Evolutionary conservation across 2,888 invertebrate genomes (phyloP), one percentile per base, ranked within the genome.

Genomic region (Euphydryas editha): DNA sequence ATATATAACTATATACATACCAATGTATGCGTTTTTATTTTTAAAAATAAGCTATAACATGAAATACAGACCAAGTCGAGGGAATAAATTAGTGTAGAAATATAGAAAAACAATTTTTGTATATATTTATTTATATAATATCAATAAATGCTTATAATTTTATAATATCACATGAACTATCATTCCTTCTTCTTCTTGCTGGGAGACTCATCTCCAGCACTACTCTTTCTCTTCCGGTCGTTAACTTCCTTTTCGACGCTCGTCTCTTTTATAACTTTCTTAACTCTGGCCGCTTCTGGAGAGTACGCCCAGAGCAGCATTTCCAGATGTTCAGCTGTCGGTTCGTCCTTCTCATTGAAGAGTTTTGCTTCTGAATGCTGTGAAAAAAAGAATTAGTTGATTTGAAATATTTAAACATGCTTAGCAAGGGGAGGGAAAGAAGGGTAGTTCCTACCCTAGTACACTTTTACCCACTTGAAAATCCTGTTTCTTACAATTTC

Each of bases 261-360:
- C 0, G 82, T 84, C 69, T 87, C 90, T 13, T 83, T 76, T 54
- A 91, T 78, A 6, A 81, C 68, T 67, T 90, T 95, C 79, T 96
- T 96, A 1, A 96, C 90, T 76, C 94, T 94, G 36, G 94, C 93
- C 0, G 94, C 93, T 70, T 96, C 96, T 0, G 96, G 95, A 56
- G 96, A 96, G 78, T 96, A 96, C 0, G 95, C 96, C 96, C 96
- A 96, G 64, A 96, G 89, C 54, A 96, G 93, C 78, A 96, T 86
- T 74, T 95, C 90, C 67, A 95, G 76, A 75, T 97, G 96, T 63
- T 95, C 94, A 47, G 93, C 88, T 0, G 95, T 95, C 0, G 96
- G 96, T 55, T 95, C 92, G 39, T 95, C 95, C 67, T 94, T 92
- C 0, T 93, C 93, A 36, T 94, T 93, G 83, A 95, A 95, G 0